Evolutionary conservation across 2,888 invertebrate species (phyloP).

Genomic region (Ganaspis brasiliensis): DNA sequence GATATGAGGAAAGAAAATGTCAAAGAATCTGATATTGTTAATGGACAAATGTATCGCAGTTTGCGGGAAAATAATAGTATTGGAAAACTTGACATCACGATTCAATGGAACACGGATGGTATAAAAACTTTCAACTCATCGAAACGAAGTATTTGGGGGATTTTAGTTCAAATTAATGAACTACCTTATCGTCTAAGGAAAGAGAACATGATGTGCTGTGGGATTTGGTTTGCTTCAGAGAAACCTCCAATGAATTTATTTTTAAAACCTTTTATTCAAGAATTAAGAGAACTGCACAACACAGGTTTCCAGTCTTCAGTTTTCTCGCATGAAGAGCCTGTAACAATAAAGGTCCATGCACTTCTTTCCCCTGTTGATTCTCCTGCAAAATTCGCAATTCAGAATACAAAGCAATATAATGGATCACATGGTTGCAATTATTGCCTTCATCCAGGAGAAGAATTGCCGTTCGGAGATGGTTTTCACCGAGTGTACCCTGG

Average conservation of each 20-base stretch:
- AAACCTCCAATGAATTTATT: neutral
- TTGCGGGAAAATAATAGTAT: conserved; percentile 16
- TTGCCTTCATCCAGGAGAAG: conserved; percentile 48
- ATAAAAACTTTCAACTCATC: conserved; percentile 5
- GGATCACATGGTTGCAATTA: conserved; percentile 49
- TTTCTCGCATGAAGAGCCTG: conserved; percentile 9
- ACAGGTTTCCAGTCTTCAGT: conserved; percentile 41
- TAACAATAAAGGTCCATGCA: conserved; percentile 47
- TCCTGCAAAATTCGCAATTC: conserved; percentile 40
- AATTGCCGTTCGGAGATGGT: conserved; percentile 23
- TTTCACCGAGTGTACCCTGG: conserved; percentile 28
- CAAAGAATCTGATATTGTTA: conserved; percentile 36
- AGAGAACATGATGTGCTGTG: conserved; percentile 39
- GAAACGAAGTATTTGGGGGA: conserved; percentile 13
- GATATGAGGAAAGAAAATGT: conserved; percentile 1
- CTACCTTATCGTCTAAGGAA: conserved; percentile 22
- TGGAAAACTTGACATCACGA: conserved; percentile 11
- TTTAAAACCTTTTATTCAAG: conserved; percentile 43
- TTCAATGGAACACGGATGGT: conserved; percentile 44
- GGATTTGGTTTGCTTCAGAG: conserved; percentile 37
- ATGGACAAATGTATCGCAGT: conserved; percentile 16
- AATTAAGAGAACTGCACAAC: conserved; percentile 46
- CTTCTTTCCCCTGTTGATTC: conserved; percentile 49
- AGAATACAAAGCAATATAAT: conserved; percentile 52
- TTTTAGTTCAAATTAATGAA: conserved; percentile 38